These are phyloP conservation scores for Pseudomugil gertrudae DNA, from an alignment of 2,797 vertebrate species.

Conservation along the genomic window DNA sequence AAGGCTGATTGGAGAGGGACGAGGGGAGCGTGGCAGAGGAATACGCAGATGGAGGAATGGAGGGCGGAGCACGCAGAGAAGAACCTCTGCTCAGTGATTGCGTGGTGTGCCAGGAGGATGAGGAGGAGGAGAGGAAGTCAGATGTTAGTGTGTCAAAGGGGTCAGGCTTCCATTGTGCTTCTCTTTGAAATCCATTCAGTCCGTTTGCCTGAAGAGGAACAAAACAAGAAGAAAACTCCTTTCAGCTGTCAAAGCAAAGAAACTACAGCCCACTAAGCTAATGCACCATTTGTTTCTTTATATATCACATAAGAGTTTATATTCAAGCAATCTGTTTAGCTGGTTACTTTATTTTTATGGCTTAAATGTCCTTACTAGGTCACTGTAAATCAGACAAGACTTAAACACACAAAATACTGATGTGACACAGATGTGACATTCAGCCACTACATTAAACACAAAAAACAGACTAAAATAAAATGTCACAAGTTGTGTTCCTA, in stretches of 20 bases:
- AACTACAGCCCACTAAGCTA: neutral
- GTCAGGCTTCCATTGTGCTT: slow-evolving; percentile 86
- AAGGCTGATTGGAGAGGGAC: slow-evolving; percentile 75
- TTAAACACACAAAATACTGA: slow-evolving; percentile 12
- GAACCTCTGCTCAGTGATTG: slow-evolving; percentile 81
- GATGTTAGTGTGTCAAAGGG: slow-evolving; percentile 86
- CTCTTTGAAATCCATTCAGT: slow-evolving; percentile 79
- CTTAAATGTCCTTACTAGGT: slow-evolving; percentile 18
- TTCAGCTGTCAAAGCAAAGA: slow-evolving; percentile 17
- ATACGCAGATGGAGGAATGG: slow-evolving; percentile 34
- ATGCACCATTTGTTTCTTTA: slow-evolving; percentile 7
- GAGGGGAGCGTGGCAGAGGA: slow-evolving; percentile 74
- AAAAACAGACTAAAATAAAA: slow-evolving; percentile 39
- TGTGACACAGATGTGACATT: slow-evolving; percentile 24
- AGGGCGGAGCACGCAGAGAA: slow-evolving; percentile 60
- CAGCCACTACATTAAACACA: slow-evolving; percentile 33
- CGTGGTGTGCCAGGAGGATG: slow-evolving; percentile 79
- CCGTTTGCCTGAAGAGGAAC: slow-evolving; percentile 77
- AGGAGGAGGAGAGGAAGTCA: slow-evolving; percentile 82
- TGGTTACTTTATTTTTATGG: neutral
- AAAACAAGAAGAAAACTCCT: slow-evolving; percentile 26
- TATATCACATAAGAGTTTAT: neutral
- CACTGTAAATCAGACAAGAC: slow-evolving; percentile 38
- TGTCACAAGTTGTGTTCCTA: slow-evolving; percentile 50
- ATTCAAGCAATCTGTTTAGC: neutral